These are phyloP conservation scores for Bergia puertoricense DNA, from an alignment of 92 coral and sea anemone species.

Conservation along the genomic window DNA sequence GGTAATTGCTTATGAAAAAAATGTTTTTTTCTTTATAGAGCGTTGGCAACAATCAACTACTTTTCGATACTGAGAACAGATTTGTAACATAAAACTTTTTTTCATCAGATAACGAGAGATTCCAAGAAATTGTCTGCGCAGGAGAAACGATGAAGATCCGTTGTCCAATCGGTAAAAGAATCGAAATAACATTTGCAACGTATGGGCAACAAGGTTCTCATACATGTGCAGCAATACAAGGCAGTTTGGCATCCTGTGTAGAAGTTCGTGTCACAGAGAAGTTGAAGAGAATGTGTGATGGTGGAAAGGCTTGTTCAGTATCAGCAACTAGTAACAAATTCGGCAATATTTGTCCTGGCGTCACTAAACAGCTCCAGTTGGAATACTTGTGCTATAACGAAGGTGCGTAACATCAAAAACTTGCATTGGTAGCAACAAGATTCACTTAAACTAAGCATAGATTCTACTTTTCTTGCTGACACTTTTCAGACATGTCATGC, in stretches of 20 bases:
- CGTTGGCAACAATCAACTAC: no score
- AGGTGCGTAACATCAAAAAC: not conserved
- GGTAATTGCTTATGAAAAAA: no score
- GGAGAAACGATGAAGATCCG: conserved; percentile 7
- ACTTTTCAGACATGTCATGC: conserved; percentile 20
- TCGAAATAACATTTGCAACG: not conserved
- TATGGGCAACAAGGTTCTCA: not conserved
- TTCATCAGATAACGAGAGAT: conserved; percentile 19
- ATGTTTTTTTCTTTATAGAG: no score
- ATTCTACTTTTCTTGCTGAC: not conserved
- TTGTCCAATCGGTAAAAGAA: conserved; percentile 1
- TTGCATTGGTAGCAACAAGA: not conserved
- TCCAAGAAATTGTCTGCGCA: not conserved
- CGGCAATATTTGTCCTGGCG: not conserved
- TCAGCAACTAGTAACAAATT: not conserved
- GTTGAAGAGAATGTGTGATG: conserved; percentile 4
- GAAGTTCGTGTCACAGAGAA: conserved; percentile 4
- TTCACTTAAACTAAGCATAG: not conserved
- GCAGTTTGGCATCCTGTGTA: not conserved
- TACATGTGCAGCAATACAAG: not conserved
- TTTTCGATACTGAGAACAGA: no score
- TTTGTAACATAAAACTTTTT: not conserved
- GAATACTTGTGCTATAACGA: conserved; percentile 13
- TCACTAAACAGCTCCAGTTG: conserved; percentile 6
- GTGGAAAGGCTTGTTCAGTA: not conserved